Conservation (phyloP, 1,140 invertebrate genomes). For the Arctopsyche grandis region DNA sequence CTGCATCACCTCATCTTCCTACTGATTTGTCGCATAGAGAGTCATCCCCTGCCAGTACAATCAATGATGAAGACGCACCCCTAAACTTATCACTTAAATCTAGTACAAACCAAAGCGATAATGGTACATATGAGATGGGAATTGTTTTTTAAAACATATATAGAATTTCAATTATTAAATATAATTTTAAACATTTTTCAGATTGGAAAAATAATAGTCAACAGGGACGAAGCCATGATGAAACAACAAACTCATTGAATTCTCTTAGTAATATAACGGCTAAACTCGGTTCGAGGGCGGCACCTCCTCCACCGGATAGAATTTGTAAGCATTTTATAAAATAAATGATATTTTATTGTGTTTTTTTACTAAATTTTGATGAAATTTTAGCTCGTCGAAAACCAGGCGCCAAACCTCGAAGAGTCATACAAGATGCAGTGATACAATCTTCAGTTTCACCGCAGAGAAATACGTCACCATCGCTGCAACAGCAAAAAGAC, state of each 20-base stretch:
- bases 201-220: constrained; percentile 22
- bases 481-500: constrained; percentile 56
- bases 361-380: constrained; percentile 26
- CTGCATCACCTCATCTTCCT: constrained; percentile 60
- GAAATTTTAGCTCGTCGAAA: constrained; percentile 73
- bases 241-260: constrained; percentile 56
- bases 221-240: constrained; percentile 25
- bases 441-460: constrained; percentile 59
- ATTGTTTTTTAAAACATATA: not conserved
- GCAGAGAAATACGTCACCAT: constrained; percentile 50
- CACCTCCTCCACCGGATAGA: constrained; percentile 55
- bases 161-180: not conserved
- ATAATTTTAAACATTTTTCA: not conserved
- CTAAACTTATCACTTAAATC: constrained; percentile 85
- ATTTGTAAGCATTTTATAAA: constrained; percentile 54
- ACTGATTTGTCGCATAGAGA: constrained; percentile 60
- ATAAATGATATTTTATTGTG: not conserved
- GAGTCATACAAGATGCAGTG: constrained; percentile 71
- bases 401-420: constrained; percentile 76
- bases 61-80: constrained; percentile 76
- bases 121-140: constrained; percentile 19
- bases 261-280: constrained; percentile 62
- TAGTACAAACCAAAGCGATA: constrained; percentile 61
- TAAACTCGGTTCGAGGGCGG: constrained; percentile 52
- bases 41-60: constrained; percentile 60